These are phyloP conservation scores for Callyntrura guangdongensis DNA, from an alignment of 2,888 invertebrate species.

Conservation along the genomic window DNA sequence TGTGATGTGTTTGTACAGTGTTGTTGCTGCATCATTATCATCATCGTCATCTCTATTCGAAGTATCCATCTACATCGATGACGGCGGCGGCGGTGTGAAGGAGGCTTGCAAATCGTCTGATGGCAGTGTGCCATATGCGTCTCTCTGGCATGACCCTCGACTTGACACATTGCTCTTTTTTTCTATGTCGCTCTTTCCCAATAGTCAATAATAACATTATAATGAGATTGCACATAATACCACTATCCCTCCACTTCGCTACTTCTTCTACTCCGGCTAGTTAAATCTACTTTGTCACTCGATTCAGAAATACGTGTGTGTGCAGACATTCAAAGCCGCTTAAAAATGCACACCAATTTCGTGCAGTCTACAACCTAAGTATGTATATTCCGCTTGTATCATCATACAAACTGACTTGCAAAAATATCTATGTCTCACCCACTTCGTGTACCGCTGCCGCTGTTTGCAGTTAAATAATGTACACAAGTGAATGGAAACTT, in stretches of 20 bases:
- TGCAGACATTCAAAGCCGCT: too few species aligned
- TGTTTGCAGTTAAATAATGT: conserved; percentile 20
- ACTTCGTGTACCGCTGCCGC: conserved; percentile 25
- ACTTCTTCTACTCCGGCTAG: too few species aligned
- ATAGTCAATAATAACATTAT: conserved; percentile 17
- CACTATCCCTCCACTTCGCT: background rate
- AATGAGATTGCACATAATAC: too few species aligned
- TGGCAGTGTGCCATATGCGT: conserved; percentile 78
- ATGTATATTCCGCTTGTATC: background rate
- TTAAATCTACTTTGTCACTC: too few species aligned
- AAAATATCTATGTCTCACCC: conserved; percentile 48
- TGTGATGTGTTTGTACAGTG: background rate
- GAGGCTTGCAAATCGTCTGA: conserved; percentile 64
- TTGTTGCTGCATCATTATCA: conserved; percentile 27
- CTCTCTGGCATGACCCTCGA: conserved; percentile 75
- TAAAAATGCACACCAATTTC: too few species aligned
- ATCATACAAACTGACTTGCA: background rate
- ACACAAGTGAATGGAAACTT: conserved; percentile 45
- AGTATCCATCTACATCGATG: conserved; percentile 40
- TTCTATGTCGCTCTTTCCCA: conserved; percentile 36
- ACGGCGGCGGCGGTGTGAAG: conserved; percentile 16
- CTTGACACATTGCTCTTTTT: conserved; percentile 75
- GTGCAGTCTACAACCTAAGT: background rate
- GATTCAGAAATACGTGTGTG: too few species aligned
- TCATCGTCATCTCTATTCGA: conserved; percentile 27